Evolutionary conservation across 2,888 invertebrate species (phyloP).

Genomic region (Cheilosia vernalis): DNA sequence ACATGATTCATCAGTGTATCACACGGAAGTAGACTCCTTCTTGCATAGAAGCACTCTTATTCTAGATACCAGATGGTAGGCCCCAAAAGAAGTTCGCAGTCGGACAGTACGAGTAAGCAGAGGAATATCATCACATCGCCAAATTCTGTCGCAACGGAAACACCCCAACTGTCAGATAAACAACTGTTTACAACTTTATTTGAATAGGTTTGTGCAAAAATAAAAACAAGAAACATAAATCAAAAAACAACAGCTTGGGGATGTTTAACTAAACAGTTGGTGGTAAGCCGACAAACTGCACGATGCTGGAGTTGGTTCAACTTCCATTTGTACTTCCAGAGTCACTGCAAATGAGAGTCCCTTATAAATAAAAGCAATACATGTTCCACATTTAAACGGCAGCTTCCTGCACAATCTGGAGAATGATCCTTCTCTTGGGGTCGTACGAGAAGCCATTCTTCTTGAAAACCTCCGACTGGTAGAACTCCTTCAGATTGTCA

Average conservation of each 20-base stretch:
- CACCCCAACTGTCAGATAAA: not conserved
- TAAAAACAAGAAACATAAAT: conserved; percentile 11
- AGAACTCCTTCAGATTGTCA: conserved; percentile 94
- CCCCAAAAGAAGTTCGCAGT: too few species aligned
- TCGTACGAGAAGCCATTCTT: conserved; percentile 95
- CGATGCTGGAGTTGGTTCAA: not conserved
- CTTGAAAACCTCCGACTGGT: conserved; percentile 94
- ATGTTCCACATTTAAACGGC: conserved; percentile 76
- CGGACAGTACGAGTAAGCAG: too few species aligned
- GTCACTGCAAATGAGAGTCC: conserved; percentile 16
- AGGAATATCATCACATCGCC: too few species aligned
- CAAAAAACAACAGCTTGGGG: not conserved
- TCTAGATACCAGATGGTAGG: too few species aligned
- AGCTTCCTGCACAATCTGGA: conserved; percentile 90
- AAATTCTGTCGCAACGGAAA: not conserved
- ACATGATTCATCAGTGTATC: too few species aligned
- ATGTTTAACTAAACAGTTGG: not conserved
- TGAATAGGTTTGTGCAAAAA: conserved; percentile 2
- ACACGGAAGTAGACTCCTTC: too few species aligned
- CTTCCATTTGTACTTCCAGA: conserved; percentile 65
- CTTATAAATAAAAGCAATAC: conserved; percentile 5
- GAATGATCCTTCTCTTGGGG: conserved; percentile 91
- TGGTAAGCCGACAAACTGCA: conserved; percentile 39
- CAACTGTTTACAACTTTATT: conserved; percentile 47
- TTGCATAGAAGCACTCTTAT: too few species aligned